Percentiles rank a stretch among this genome's conserved stretches.
Conservation (phyloP, 2,113 vertebrate genomes). For the Brachyistius frenatus region DNA sequence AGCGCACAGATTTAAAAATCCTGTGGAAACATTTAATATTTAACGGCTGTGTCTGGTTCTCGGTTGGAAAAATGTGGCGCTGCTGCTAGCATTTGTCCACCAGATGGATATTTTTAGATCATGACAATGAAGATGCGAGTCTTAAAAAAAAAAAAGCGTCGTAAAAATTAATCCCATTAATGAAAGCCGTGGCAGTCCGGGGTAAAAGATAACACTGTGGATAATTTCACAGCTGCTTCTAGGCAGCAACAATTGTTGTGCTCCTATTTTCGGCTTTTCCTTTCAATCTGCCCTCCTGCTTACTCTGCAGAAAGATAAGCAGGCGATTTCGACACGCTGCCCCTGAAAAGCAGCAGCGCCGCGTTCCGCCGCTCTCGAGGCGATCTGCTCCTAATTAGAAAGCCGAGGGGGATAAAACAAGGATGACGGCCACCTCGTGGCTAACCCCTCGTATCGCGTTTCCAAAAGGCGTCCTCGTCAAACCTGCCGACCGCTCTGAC, state of each 20-base stretch:
- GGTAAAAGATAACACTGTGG: slow-evolving; percentile 7
- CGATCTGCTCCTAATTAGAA: slow-evolving; percentile 65
- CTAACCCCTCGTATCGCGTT: neutral
- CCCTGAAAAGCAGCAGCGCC: too few species aligned
- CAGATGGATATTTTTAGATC: slow-evolving; percentile 2
- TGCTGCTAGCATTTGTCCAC: too few species aligned
- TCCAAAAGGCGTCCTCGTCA: neutral
- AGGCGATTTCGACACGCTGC: slow-evolving; percentile 14
- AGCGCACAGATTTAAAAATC: too few species aligned
- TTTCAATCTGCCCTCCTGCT: slow-evolving; percentile 43
- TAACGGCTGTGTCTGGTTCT: too few species aligned
- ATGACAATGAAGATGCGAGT: neutral
- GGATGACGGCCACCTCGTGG: slow-evolving; percentile 17
- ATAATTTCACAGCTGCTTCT: slow-evolving; percentile 24
- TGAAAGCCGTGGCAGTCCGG: neutral
- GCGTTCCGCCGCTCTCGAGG: neutral
- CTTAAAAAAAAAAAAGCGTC: neutral
- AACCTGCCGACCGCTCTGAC: neutral
- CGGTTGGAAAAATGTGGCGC: too few species aligned
- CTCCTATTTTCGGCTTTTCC: slow-evolving; percentile 39
- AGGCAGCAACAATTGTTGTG: slow-evolving; percentile 39
- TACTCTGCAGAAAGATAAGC: slow-evolving; percentile 55
- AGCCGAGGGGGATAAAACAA: slow-evolving; percentile 7
- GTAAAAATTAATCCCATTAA: neutral
- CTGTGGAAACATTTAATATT: too few species aligned